phyloP scores from a whole-genome alignment of 2,888 invertebrate genomes.

The Noctua comes region DNA sequence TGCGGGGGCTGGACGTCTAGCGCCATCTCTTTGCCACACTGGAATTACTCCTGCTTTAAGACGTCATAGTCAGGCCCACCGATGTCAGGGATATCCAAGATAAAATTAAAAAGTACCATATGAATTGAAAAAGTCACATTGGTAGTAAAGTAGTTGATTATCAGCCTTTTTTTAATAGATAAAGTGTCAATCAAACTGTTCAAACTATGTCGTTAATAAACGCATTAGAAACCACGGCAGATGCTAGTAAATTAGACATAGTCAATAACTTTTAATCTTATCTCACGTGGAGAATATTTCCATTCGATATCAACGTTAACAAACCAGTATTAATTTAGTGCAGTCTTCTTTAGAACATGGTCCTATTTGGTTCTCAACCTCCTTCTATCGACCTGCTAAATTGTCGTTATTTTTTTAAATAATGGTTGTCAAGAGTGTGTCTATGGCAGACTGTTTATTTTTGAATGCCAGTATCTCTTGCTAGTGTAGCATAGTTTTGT shows the following conservation, averaged over 20 bases:
- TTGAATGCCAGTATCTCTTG: constrained; percentile 2
- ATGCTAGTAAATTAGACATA: constrained; percentile 27
- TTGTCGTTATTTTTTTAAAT: background rate
- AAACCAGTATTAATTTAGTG: constrained; percentile 26
- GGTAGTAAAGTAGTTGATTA: too few species aligned
- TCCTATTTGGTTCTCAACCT: constrained; percentile 16
- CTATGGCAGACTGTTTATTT: background rate
- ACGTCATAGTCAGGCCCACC: too few species aligned
- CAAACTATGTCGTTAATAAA: background rate
- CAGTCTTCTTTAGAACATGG: constrained; percentile 24
- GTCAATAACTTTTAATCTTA: constrained; percentile 64
- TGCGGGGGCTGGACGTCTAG: too few species aligned
- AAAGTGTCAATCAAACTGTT: background rate
- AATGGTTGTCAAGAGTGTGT: background rate
- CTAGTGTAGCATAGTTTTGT: constrained; percentile 8
- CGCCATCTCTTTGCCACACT: too few species aligned
- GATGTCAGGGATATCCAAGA: too few species aligned
- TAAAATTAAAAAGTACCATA: too few species aligned
- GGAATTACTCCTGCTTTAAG: too few species aligned
- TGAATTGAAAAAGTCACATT: too few species aligned
- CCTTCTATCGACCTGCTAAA: background rate
- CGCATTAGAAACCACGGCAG: constrained; percentile 16
- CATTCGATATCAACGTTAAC: constrained; percentile 54
- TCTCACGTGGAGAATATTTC: constrained; percentile 64
- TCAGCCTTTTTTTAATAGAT: too few species aligned